phyloP scores from a whole-genome alignment of 2,888 invertebrate species.

The Rhorus exstirpatorius region DNA sequence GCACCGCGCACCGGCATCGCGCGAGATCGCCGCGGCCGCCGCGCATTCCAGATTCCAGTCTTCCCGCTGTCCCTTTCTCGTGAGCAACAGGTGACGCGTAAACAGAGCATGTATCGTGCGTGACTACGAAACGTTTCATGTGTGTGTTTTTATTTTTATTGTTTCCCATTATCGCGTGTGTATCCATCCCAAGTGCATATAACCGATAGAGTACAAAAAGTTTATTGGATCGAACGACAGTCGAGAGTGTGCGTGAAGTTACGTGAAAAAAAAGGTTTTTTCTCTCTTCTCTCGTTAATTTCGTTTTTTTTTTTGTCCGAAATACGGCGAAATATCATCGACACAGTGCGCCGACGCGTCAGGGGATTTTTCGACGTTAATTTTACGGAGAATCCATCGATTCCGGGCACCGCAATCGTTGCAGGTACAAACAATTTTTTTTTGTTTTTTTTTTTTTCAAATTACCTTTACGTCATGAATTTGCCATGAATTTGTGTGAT shows the following conservation, averaged over 20 bases:
- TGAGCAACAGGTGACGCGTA: slow-evolving; percentile 71
- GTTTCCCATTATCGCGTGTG: neutral
- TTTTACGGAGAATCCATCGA: neutral
- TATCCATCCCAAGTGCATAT: slow-evolving; percentile 1
- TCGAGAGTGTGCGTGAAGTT: neutral
- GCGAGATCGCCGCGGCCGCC: slow-evolving; percentile 54
- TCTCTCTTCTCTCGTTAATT: neutral
- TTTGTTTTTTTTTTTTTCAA: neutral
- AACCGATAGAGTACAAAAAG: neutral
- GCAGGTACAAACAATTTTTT: neutral
- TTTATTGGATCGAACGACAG: slow-evolving; percentile 6
- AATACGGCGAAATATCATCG: slow-evolving; percentile 6
- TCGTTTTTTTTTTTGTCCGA: neutral
- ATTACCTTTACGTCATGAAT: neutral
- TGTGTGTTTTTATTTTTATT: slow-evolving; percentile 2
- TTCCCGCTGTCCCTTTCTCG: slow-evolving; percentile 65
- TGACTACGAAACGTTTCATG: slow-evolving; percentile 20
- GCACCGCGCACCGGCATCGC: slow-evolving; percentile 19
- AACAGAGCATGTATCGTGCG: neutral
- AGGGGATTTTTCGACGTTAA: neutral
- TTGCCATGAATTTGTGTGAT: neutral
- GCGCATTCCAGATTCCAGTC: slow-evolving; percentile 66
- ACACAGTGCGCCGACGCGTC: neutral
- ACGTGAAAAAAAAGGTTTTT: slow-evolving; percentile 19
- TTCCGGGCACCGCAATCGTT: neutral